Conservation (phyloP, 2,113 vertebrate species). For the Corythornis cristatus region DNA sequence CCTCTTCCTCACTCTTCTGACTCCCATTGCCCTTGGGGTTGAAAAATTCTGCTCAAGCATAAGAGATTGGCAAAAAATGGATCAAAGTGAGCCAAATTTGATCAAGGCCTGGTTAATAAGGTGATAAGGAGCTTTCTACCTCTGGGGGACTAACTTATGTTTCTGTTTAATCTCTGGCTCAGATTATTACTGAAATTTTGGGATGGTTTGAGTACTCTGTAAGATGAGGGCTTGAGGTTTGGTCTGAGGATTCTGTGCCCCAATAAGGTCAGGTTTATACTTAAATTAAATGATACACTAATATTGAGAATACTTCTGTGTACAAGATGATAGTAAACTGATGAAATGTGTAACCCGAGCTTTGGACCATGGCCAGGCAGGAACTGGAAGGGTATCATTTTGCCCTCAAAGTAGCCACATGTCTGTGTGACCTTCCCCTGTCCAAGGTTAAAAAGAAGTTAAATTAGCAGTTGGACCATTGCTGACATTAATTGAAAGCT, state of each 20-base stretch:
- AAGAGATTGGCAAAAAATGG: neutral
- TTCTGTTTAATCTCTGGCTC: neutral
- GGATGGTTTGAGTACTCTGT: neutral
- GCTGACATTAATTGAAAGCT: neutral
- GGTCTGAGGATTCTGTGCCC: neutral
- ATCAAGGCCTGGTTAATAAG: neutral
- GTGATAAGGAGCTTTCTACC: neutral
- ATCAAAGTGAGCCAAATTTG: conserved; percentile 11
- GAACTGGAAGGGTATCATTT: neutral
- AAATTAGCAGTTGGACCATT: neutral
- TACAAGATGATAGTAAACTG: neutral
- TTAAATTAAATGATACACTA: neutral
- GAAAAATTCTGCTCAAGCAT: neutral
- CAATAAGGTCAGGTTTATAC: neutral
- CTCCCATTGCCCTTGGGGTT: neutral
- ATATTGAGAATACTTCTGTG: neutral
- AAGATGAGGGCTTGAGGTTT: neutral
- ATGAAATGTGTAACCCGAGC: neutral
- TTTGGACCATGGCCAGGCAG: neutral
- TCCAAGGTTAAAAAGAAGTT: neutral
- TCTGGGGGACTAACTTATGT: neutral
- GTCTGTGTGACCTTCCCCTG: neutral
- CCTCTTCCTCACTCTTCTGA: neutral
- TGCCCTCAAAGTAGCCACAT: neutral
- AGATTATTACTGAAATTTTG: neutral